Conservation (phyloP, 2,113 vertebrate species). For the Perognathus longimembris region DNA sequence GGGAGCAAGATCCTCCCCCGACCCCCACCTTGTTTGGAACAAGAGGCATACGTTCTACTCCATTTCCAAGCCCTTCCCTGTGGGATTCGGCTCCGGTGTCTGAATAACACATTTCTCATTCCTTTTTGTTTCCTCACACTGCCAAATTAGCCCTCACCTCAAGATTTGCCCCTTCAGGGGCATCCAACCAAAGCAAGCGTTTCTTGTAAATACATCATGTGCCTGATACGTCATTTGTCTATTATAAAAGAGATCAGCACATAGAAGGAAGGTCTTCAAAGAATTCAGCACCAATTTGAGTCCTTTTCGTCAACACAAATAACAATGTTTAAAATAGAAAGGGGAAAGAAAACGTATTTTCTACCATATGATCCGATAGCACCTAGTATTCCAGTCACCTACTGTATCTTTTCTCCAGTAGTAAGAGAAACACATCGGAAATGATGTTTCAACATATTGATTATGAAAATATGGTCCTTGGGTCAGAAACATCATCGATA, state of each 20-base stretch:
- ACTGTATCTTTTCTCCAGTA: not conserved
- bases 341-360: constrained; percentile 11
- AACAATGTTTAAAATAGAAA: constrained; percentile 53
- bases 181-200: not conserved
- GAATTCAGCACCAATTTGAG: not conserved
- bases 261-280: not conserved
- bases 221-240: not conserved
- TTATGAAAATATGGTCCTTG: not conserved
- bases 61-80: not conserved
- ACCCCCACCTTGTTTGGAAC: not conserved
- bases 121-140: not conserved
- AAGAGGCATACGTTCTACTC: not conserved
- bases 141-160: not conserved
- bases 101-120: not conserved
- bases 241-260: not conserved
- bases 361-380: not conserved
- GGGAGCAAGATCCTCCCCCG: not conserved
- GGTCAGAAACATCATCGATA: not conserved
- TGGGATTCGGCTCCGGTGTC: not conserved
- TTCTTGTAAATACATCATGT: not conserved
- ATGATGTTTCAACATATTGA: not conserved
- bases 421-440: not conserved
- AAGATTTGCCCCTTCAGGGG: not conserved
- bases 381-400: not conserved
- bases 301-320: constrained; percentile 44